These are phyloP conservation scores for Sarcophaga rosellei DNA, from an alignment of 2,888 invertebrate species.

Conservation along the genomic window DNA sequence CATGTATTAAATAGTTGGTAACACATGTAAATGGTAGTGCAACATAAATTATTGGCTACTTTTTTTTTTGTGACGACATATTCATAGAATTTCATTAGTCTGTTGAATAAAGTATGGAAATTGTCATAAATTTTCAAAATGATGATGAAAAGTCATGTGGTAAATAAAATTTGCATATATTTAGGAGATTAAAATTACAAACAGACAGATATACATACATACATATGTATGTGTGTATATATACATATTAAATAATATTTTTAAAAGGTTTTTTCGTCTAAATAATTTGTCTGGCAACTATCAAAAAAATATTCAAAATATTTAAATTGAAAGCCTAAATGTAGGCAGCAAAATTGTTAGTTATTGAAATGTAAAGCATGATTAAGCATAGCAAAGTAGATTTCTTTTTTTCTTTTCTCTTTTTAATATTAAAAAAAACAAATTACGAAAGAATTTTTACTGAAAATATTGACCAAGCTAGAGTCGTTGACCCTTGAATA, in stretches of 20 bases:
- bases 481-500: constrained; percentile 33
- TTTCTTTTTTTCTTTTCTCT: not conserved
- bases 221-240: not conserved
- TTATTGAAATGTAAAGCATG: not conserved
- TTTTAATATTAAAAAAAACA: no score
- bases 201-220: not conserved
- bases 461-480: not conserved
- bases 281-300: not conserved
- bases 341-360: not conserved
- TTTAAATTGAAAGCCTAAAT: not conserved
- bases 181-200: not conserved
- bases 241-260: no score
- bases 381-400: no score
- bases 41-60: no score
- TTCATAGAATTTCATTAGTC: not conserved
- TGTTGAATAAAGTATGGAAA: not conserved
- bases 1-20: no score
- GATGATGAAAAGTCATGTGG: not conserved
- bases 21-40: no score
- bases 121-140: not conserved
- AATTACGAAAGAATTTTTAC: no score
- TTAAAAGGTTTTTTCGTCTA: not conserved
- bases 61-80: no score
- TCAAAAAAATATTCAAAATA: not conserved
- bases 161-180: not conserved